phyloP scores from a whole-genome alignment of 2,888 invertebrate genomes.

The Thymelicus acteon region DNA sequence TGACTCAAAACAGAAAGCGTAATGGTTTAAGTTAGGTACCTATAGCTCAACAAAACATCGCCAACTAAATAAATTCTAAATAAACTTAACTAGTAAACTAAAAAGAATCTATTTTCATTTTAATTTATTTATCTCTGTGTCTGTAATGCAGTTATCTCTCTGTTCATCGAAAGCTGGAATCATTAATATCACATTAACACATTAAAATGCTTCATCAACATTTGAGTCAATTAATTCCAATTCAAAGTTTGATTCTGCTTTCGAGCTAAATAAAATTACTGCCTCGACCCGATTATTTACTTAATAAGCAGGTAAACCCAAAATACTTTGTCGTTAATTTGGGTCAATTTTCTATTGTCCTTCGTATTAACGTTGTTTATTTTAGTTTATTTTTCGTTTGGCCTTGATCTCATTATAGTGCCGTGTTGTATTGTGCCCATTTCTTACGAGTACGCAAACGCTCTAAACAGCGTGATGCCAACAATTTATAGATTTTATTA shows the following conservation, averaged over 20 bases:
- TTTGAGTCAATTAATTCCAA: too few species aligned
- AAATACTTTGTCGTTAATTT: conserved; percentile 39
- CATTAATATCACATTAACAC: too few species aligned
- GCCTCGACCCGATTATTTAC: conserved; percentile 9
- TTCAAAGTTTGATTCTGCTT: neutral
- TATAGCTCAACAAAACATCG: too few species aligned
- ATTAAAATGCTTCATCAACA: too few species aligned
- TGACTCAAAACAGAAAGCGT: too few species aligned
- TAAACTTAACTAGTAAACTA: too few species aligned
- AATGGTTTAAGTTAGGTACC: too few species aligned
- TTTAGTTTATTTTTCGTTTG: conserved; percentile 43
- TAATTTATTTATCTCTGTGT: too few species aligned
- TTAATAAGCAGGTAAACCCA: conserved; percentile 5
- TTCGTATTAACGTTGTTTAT: conserved; percentile 38
- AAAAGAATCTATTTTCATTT: too few species aligned
- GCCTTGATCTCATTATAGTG: conserved; percentile 59
- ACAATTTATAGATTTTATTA: neutral
- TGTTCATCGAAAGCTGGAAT: too few species aligned
- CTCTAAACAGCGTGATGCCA: conserved; percentile 19
- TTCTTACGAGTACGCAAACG: conserved; percentile 41
- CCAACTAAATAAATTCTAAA: too few species aligned
- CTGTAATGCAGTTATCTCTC: too few species aligned
- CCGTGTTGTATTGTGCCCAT: conserved; percentile 21
- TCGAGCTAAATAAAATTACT: neutral
- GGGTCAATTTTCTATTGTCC: conserved; percentile 46